Conservation (phyloP, 2,888 invertebrate species). For the Orchesellides sinensis region DNA sequence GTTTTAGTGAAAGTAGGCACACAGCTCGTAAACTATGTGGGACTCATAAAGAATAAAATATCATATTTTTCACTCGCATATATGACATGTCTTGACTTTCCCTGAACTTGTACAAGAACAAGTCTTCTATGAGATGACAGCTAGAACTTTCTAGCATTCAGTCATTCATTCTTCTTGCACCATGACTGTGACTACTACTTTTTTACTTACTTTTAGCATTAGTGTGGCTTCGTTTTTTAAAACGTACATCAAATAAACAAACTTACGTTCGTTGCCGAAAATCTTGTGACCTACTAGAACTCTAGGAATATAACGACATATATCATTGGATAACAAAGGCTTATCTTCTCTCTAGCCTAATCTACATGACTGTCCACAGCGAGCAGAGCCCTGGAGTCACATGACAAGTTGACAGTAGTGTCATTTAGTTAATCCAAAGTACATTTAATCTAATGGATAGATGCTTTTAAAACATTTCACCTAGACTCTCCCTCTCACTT, state of each 20-base stretch:
- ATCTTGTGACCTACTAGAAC: constrained; percentile 42
- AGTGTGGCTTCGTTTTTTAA: too few species aligned
- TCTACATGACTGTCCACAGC: background rate
- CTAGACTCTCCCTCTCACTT: constrained; percentile 44
- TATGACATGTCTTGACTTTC: too few species aligned
- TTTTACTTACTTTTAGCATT: too few species aligned
- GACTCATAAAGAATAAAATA: constrained; percentile 33
- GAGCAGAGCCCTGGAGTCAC: constrained; percentile 34
- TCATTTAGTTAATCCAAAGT: constrained; percentile 65
- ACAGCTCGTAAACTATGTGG: too few species aligned
- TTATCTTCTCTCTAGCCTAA: too few species aligned
- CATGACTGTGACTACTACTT: constrained; percentile 1
- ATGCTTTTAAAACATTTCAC: constrained; percentile 68
- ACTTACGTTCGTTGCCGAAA: constrained; percentile 1
- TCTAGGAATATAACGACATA: too few species aligned
- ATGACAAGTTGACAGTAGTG: constrained; percentile 53
- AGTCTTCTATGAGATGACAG: too few species aligned
- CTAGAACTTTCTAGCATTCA: constrained; percentile 5
- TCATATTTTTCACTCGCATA: too few species aligned
- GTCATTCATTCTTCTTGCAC: constrained; percentile 1
- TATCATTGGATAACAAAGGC: background rate
- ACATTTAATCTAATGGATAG: constrained; percentile 66
- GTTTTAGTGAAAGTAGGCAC: constrained; percentile 37
- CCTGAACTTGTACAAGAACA: too few species aligned
- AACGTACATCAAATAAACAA: too few species aligned